Base-by-base conservation (phyloP, 1,140 invertebrate species). In the Drosophila arizonae region DNA sequence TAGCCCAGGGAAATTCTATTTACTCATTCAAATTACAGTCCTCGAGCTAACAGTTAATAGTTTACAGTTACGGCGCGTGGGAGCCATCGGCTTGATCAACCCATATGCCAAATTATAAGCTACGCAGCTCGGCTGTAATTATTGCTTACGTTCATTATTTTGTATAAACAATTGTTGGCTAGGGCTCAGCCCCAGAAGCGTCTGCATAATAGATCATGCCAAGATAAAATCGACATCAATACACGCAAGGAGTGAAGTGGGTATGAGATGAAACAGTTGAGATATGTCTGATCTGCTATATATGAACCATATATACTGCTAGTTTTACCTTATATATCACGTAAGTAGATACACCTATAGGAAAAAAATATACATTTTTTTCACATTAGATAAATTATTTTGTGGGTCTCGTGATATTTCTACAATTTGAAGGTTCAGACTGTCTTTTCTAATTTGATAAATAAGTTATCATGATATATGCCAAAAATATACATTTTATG, bases 181-280 rank as follows among this genome's bases (percentile, higher is more conserved):
- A 11, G 28, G 2, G 28, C 28, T 1, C 39, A 33, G 0, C 67
- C 8, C 33, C 33, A 33, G 2, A 15, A 60, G 15, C 24, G 28
- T 28, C 28, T 68, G 51, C 75, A 85, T 78, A 84, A 85, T 84
- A 84, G 79, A 84, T 84, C 81, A 85, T 77, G 77, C 33, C 65
- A 74, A 85, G 74, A 86, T 86, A 74, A 61, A 84, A 84, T 82
- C 75, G 72, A 76, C 57, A 70, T 46, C 57, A 60, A 21, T 43
- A 48, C 24, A 62, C 15, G 48, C 50, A 56, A 21, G 9, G 30
- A 50, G n/a, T n/a, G n/a, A 56, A 56, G 24, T 28, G 61, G 17
- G 17, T 17, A 17, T 17, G 17, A 17, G 17, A n/a, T n/a, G n/a
- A 6, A 13, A 6, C 39, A 17, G 0, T 17, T 17, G 17, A 17